phyloP scores from a whole-genome alignment of 2,113 vertebrate species.

The Castor canadensis region DNA sequence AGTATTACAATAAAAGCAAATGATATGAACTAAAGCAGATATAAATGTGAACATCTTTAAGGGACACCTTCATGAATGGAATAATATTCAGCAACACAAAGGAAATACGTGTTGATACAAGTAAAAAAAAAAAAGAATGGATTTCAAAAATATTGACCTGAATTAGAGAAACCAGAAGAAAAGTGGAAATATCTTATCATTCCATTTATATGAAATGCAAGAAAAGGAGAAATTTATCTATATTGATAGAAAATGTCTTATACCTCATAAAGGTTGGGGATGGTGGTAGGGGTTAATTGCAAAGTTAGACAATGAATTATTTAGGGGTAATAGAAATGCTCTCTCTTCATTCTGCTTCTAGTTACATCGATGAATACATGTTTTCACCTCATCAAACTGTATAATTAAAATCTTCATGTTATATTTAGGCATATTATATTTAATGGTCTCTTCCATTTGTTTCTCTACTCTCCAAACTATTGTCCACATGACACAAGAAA shows the following conservation, averaged over 20 bases:
- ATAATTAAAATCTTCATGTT: neutral
- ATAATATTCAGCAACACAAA: neutral
- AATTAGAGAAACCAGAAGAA: neutral
- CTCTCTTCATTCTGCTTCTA: neutral
- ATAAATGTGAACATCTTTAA: neutral
- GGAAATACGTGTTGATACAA: neutral
- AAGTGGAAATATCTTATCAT: neutral
- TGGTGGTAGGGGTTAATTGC: neutral
- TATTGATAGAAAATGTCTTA: neutral
- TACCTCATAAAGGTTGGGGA: too few species aligned
- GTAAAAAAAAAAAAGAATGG: neutral
- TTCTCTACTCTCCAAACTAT: neutral
- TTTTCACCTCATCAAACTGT: neutral
- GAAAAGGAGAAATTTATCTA: neutral
- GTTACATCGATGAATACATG: too few species aligned
- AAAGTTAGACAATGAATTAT: too few species aligned
- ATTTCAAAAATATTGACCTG: neutral
- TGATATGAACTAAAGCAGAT: neutral
- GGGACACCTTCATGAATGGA: neutral
- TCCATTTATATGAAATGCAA: too few species aligned
- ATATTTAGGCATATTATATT: neutral
- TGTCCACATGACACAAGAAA: neutral
- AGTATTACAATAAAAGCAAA: neutral
- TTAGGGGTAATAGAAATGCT: too few species aligned
- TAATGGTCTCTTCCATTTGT: neutral